These are phyloP conservation scores for Globodera rostochiensis DNA, from an alignment of 1,140 invertebrate genomes.

Conservation along the genomic window DNA sequence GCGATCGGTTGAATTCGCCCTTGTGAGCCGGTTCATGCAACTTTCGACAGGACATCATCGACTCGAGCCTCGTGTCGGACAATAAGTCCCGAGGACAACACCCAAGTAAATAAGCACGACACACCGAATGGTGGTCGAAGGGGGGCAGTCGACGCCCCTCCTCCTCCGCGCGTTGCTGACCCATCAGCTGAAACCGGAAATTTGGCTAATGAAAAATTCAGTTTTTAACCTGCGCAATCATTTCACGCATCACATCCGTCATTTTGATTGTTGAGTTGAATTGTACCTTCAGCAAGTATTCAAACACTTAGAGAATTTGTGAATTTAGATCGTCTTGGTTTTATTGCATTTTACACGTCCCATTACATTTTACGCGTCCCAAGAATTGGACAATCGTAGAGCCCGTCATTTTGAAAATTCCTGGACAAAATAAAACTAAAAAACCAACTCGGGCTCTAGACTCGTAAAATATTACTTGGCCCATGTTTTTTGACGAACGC, in stretches of 20 bases:
- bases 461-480: too few species aligned
- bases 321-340: too few species aligned
- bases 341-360: too few species aligned
- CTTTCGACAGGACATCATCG: constrained; percentile 58
- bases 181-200: constrained; percentile 33
- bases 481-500: too few species aligned
- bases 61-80: constrained; percentile 56
- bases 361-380: too few species aligned
- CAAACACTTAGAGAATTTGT: too few species aligned
- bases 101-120: constrained; percentile 60
- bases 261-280: constrained; percentile 36
- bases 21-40: constrained; percentile 63
- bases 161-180: constrained; percentile 51
- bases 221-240: constrained; percentile 57
- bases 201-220: constrained; percentile 33
- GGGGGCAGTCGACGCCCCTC: constrained; percentile 61
- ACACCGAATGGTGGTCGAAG: constrained; percentile 58
- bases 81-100: constrained; percentile 63
- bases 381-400: too few species aligned
- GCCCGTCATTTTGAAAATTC: too few species aligned
- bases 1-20: constrained; percentile 57
- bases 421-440: too few species aligned
- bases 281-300: background rate
- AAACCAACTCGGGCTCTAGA: too few species aligned
- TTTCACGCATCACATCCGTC: constrained; percentile 63